Conservation (phyloP, 2,797 vertebrate species). For the Erethizon dorsatum region DNA sequence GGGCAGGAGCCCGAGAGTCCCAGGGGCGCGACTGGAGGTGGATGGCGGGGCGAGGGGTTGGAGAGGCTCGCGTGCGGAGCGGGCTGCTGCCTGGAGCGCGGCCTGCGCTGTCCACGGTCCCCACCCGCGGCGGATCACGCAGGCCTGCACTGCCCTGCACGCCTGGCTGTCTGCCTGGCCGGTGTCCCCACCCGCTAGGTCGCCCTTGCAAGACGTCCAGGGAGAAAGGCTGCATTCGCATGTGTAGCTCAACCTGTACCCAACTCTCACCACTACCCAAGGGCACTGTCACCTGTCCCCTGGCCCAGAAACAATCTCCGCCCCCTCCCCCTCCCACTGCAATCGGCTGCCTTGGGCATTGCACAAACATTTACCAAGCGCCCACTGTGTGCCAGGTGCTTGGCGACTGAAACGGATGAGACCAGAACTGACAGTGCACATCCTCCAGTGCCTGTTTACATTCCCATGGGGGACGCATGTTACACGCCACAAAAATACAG, state of each 20-base stretch:
- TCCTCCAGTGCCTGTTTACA: background rate
- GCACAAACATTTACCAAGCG: background rate
- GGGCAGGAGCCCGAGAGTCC: background rate
- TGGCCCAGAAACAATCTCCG: background rate
- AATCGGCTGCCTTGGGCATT: background rate
- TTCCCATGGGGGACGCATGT: background rate
- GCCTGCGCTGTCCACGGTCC: background rate
- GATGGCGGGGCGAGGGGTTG: background rate
- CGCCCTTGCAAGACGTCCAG: background rate
- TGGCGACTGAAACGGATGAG: background rate
- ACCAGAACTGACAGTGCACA: background rate
- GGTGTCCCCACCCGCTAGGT: background rate
- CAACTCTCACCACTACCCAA: background rate
- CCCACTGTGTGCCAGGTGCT: background rate
- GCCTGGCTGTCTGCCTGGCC: background rate
- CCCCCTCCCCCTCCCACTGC: background rate
- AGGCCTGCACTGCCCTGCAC: background rate
- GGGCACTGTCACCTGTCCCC: background rate
- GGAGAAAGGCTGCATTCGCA: background rate
- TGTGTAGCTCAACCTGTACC: background rate
- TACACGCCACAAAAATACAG: background rate
- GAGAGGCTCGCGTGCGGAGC: conserved; percentile 68
- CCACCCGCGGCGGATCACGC: conserved; percentile 56
- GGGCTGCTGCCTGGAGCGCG: background rate
- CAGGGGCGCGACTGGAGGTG: background rate